A percentile compares a stretch with the other conserved stretches of the same genome.
Conservation (phyloP, 2,797 vertebrate genomes). For the Brachyrhaphis roseni region DNA sequence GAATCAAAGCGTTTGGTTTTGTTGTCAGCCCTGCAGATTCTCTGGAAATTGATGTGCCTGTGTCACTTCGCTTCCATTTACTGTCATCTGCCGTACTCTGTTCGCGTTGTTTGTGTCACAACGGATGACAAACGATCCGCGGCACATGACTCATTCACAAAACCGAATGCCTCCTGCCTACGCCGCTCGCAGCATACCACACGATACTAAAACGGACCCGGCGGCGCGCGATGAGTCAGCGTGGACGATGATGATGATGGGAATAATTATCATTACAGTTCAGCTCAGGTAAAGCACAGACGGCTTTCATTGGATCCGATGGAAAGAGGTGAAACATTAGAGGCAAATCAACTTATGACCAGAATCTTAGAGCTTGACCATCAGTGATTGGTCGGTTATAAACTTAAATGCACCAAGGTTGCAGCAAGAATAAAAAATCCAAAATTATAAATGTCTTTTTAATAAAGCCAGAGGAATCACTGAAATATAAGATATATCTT, state of each 20-base stretch:
- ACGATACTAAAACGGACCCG: conserved; percentile 22
- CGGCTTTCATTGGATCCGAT: not conserved
- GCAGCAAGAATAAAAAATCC: not conserved
- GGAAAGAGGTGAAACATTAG: not conserved
- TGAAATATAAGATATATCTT: not conserved
- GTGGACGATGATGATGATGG: conserved; percentile 18
- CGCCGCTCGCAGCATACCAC: conserved; percentile 26
- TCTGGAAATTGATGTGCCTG: conserved; percentile 18
- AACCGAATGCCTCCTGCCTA: conserved; percentile 47
- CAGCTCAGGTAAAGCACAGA: conserved; percentile 16
- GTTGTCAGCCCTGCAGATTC: conserved; percentile 12
- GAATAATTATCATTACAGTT: conserved; percentile 19
- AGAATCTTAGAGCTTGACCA: not conserved
- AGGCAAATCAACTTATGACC: not conserved
- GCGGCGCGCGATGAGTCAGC: conserved; percentile 39
- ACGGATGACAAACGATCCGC: conserved; percentile 28
- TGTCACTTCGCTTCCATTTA: conserved; percentile 50
- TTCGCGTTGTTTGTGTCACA: conserved; percentile 29
- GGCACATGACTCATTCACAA: conserved; percentile 63
- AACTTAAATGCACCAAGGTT: not conserved
- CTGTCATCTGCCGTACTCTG: conserved; percentile 24
- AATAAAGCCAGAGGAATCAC: not conserved
- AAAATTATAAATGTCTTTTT: not conserved
- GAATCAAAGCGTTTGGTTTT: conserved; percentile 39
- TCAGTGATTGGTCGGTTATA: not conserved